Percentiles rank a stretch among this genome's conserved stretches.
These are phyloP conservation scores for Stictocephala bisonia DNA, from an alignment of 2,888 invertebrate species.

Conservation along the genomic window DNA sequence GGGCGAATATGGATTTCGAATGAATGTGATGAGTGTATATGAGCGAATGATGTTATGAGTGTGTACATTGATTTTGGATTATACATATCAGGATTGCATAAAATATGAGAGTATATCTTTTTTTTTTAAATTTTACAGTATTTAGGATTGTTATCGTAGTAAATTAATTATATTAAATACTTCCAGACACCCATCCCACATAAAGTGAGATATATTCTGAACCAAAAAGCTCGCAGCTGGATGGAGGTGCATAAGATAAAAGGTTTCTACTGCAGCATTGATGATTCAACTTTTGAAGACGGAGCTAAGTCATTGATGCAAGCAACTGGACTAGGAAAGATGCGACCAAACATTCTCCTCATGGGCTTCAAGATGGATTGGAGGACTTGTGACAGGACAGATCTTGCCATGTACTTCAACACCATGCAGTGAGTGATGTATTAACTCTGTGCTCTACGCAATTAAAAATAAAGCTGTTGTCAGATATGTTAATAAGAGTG, in stretches of 20 bases:
- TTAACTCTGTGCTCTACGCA: too few relatives aligned
- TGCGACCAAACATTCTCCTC: constrained; percentile 92
- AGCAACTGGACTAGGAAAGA: constrained; percentile 93
- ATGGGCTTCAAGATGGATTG: constrained; percentile 97
- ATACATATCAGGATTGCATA: too few relatives aligned
- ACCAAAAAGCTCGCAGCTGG: constrained; percentile 83
- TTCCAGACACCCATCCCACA: constrained; percentile 40
- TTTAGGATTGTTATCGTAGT: background rate
- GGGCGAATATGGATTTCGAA: too few relatives aligned
- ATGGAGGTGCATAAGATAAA: constrained; percentile 80
- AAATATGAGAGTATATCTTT: too few relatives aligned
- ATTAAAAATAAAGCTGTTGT: too few relatives aligned
- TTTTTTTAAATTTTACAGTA: background rate
- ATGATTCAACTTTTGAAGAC: constrained; percentile 79
- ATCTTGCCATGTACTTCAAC: constrained; percentile 91
- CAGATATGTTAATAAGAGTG: too few relatives aligned
- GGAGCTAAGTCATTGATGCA: constrained; percentile 88
- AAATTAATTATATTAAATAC: background rate
- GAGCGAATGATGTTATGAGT: too few relatives aligned
- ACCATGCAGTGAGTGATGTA: constrained; percentile 88
- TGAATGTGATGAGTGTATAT: too few relatives aligned
- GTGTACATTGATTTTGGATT: too few relatives aligned
- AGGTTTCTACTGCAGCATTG: constrained; percentile 89
- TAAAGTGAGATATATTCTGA: constrained; percentile 71
- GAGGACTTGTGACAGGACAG: constrained; percentile 80